phyloP scores from a whole-genome alignment of 2,888 invertebrate genomes.

The Apomyelois bistriatella region DNA sequence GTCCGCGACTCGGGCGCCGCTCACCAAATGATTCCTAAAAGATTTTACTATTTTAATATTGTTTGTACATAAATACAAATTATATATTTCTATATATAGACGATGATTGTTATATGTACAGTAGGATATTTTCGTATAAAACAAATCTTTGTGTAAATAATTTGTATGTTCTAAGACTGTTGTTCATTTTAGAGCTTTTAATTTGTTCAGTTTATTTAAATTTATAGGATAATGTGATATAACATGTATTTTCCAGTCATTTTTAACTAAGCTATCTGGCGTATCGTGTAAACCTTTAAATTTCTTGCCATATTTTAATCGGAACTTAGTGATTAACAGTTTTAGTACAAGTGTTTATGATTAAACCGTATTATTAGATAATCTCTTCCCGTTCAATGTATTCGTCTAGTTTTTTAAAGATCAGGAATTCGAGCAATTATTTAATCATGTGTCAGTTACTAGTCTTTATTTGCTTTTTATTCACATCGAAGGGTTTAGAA shows the following conservation, averaged over 20 bases:
- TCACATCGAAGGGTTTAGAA: not conserved
- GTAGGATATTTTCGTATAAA: constrained; percentile 74
- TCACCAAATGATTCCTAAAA: constrained; percentile 58
- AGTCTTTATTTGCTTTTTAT: not conserved
- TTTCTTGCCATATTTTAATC: constrained; percentile 42
- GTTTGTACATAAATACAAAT: constrained; percentile 66
- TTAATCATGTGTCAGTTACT: not conserved
- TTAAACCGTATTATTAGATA: constrained; percentile 15
- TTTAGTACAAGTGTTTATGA: constrained; percentile 33
- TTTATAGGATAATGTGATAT: constrained; percentile 55
- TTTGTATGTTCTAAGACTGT: constrained; percentile 77
- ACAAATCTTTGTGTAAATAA: constrained; percentile 74
- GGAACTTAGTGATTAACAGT: constrained; percentile 30
- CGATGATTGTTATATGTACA: constrained; percentile 73
- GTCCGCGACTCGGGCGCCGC: constrained; percentile 25
- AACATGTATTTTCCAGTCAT: constrained; percentile 77
- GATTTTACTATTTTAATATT: constrained; percentile 73
- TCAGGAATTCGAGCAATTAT: not conserved
- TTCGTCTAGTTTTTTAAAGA: not conserved
- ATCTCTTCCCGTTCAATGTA: not conserved
- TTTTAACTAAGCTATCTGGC: constrained; percentile 28
- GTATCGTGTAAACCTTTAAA: constrained; percentile 22
- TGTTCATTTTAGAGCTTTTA: constrained; percentile 77
- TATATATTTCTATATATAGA: constrained; percentile 75
- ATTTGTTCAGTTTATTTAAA: constrained; percentile 69